Base-by-base conservation (phyloP, 2,888 invertebrate genomes). In the Schizaphis graminum region DNA sequence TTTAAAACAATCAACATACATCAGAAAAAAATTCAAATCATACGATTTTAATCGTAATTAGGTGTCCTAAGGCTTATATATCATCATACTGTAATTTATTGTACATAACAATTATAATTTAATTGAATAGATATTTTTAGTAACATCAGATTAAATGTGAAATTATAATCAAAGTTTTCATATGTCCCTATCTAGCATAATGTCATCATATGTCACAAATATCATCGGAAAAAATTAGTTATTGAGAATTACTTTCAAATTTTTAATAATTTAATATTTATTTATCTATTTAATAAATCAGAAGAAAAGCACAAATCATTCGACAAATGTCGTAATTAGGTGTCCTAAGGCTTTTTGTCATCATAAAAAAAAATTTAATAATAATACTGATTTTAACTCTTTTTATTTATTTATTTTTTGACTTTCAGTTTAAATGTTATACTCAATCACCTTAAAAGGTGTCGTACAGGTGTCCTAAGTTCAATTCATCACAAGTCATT, bases 401-500 rank as follows among this genome's bases (percentile, higher is more conserved):
- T 49, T 49, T 49, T 47, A 0, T 7, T 49, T 47, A 0, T 7
- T 44, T 44, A 2, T 7, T 49, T 49, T 49, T 49, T 49, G 13
- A 47, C 44, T 47, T 47, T 47, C 44, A 47, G 44, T 7, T 47
- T 0, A 44, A 44, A 16, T 28, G 11, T 41, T 85, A 26, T 28
- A 92, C 61, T 92, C 41, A 92, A 35, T 28, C 57, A 77, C 10
- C 28, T 16, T 0, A 35, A 67, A 41, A 26, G 16, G 56, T 93
- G 89, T 89, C 28, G 28, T 93, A 89, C 89, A 93, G 93, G 56
- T 93, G 93, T 93, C 93, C 53, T 93, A 93, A 89, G 89, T 84
- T 88, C 24, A 2, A 56, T 56, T 89, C 93, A 89, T 93, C 92
- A 93, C 28, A 49, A 49, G n/a, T 57, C 24, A 26, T 35, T 41